Base-by-base conservation (phyloP, 2,888 invertebrate species). In the Drosophila seclusa region DNA sequence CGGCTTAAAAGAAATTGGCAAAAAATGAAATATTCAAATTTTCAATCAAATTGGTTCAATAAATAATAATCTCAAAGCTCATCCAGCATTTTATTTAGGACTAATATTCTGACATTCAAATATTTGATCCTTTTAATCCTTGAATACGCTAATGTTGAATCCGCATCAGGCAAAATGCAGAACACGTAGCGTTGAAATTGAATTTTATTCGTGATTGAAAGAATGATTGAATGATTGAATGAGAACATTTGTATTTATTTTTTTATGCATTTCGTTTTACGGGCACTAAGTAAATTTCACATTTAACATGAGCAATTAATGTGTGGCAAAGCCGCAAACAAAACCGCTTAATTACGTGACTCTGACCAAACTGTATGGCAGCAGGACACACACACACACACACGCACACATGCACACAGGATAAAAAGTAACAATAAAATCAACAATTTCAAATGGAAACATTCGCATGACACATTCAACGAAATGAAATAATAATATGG, bases 261-360 rank as follows among this genome's bases (percentile, higher is more conserved):
- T 63, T 59, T 60, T 48, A 60, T 64, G 49, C 36, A 4, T 48
- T 50, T 40, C 31, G 27, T 53, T 55, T 32, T 53, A 45, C 27
- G 13, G n/a, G 52, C 61, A 72, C 73, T 74, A 80, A 80, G 78
- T 80, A 69, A 74, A 81, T 77, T 83, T 86, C 73, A 57, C 76
- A 86, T 86, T 83, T 80, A 87, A 86, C 84, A 82, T 79, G 78
- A 79, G 76, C 88, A 87, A 88, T 87, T 87, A 87, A 87, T 86
- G 87, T 83, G 87, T 70, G 77, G 82, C 76, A 86, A 88, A 88
- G 82, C 87, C 87, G 80, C 87, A 88, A 79, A 88, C 86, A 84
- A 86, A 87, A 84, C 87, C 88, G 87, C 87, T 87, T 88, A 88
- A 87, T 87, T 87, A 82, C 84, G 88, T 86, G 87, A 83, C 82